Evolutionary conservation across 2,113 vertebrate species (phyloP), one percentile per base, ranked within the genome.

Genomic region (Leiothrix lutea): DNA sequence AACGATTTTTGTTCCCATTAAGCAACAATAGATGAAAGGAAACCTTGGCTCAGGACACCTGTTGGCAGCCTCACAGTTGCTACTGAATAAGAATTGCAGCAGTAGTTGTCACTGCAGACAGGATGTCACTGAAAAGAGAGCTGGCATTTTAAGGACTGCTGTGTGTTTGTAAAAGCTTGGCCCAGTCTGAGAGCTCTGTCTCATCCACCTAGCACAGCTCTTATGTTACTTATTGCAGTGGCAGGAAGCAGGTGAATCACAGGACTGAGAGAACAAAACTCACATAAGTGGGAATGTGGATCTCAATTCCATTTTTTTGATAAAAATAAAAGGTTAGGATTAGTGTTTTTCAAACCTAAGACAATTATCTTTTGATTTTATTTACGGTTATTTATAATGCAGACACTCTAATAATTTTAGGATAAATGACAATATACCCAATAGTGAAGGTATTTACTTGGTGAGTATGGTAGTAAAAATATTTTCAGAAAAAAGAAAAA

Each of bases 1-100:
- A 95, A 96, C 94, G 6, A 86, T 95, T 97, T 97, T 96, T 97
- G 84, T 84, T 82, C 45, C 86, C 79, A 83, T 97, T 95, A 96
- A 81, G 54, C 88, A 94, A 91, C 35, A 95, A 81, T 31, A 86
- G 77, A 72, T 90, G 85, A 91, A 96, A 92, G 80, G 70, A 95
- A 96, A 92, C 25, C 54, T 71, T 90, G 80, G 61, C 88, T 86
- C n/a, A 48, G 57, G 57, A 86, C 35, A 95, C 77, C 90, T 96
- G 47, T 96, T 97, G 88, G 72, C 95, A 82, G 65, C 71, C 73
- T 95, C 85, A 88, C 40, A 69, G 79, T 40, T 95, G 73, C 65
- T 87, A 58, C 50, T 92, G 75, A 96, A 93, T 61, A 89, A 75
- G 82, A 87, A 90, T 54, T 86, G 57, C 64, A 85, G 83, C 47